Conservation (phyloP, 2,113 vertebrate species). For the Ondatra zibethicus region DNA sequence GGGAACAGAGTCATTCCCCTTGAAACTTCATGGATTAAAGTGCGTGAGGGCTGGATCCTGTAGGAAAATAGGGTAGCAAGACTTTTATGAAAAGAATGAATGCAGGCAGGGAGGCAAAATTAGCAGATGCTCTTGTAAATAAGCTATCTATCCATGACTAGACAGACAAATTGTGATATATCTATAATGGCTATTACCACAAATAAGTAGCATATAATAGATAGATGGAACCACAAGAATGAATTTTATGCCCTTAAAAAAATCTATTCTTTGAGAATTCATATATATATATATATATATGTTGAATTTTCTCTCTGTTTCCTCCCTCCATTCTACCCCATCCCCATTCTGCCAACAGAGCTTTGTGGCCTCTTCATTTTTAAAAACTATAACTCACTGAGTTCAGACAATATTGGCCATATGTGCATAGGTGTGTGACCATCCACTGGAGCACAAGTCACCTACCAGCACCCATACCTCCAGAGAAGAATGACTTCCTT, state of each 20-base stretch:
- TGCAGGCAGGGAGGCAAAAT: not conserved
- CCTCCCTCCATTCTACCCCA: too few relatives aligned
- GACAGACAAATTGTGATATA: not conserved
- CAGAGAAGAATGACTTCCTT: not conserved
- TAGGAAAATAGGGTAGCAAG: not conserved
- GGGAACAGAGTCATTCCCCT: not conserved
- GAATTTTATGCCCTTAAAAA: too few relatives aligned
- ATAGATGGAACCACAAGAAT: not conserved
- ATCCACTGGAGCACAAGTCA: not conserved
- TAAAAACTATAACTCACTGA: not conserved
- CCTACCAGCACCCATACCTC: not conserved
- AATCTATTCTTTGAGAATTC: too few relatives aligned
- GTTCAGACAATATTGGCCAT: not conserved
- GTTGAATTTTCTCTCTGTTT: too few relatives aligned
- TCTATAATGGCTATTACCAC: not conserved
- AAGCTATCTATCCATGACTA: not conserved
- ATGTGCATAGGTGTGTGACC: not conserved
- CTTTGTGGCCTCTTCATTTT: not conserved
- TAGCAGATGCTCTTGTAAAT: too few relatives aligned
- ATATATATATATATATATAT: too few relatives aligned
- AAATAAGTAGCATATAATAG: not conserved
- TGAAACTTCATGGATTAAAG: not conserved
- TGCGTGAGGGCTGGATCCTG: too few relatives aligned
- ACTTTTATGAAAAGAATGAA: not conserved
- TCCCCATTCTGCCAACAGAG: too few relatives aligned